Base-by-base conservation (phyloP, 2,113 vertebrate species). In the Zosterops japonicus region DNA sequence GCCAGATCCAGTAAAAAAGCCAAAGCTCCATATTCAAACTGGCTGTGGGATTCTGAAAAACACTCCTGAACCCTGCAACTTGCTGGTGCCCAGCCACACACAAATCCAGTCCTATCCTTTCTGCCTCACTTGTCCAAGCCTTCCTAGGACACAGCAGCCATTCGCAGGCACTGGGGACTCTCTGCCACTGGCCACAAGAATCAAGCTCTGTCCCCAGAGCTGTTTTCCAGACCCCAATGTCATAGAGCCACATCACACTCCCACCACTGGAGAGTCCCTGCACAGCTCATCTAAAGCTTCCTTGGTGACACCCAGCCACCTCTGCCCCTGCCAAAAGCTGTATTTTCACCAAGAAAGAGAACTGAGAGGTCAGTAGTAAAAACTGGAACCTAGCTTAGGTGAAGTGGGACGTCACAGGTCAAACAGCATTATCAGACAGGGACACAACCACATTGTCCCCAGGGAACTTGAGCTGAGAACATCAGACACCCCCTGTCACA, bases 401-500 rank as follows among this genome's bases (percentile, higher is more conserved):
- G 2, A 65, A 65, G 60, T 49, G 35, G 24, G 19, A 65, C 1
- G 0, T 49, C 12, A 56, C 50, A 75, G 12, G 46, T n/a, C 65
- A 71, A 76, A 65, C 2, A 33, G 46, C 70, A 68, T 9, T 14
- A 2, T 4, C 35, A 19, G 29, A 53, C 25, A 21, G 2, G 39
- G 81, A 57, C 36, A 36, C 41, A 52, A 49, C 9, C 1, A 3
- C 31, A 16, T 0, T 0, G 41, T 12, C 6, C 14, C 8, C 25
- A 19, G 1, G 0, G 13, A 89, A 41, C 31, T 1, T 21, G 23
- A 78, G 67, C 31, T 2, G 0, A 49, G 31, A 49, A 29, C 52
- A 44, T 20, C 28, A 4, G 41, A 29, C 2, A 35, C 0, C 9
- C 42, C 2, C 0, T 17, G 21, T 5, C 33, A 27, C 1, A 29